Percentiles rank a stretch among this genome's conserved stretches.
These are phyloP conservation scores for Palythoa heliodiscus DNA, from an alignment of 92 coral and sea anemone genomes.

Conservation along the genomic window DNA sequence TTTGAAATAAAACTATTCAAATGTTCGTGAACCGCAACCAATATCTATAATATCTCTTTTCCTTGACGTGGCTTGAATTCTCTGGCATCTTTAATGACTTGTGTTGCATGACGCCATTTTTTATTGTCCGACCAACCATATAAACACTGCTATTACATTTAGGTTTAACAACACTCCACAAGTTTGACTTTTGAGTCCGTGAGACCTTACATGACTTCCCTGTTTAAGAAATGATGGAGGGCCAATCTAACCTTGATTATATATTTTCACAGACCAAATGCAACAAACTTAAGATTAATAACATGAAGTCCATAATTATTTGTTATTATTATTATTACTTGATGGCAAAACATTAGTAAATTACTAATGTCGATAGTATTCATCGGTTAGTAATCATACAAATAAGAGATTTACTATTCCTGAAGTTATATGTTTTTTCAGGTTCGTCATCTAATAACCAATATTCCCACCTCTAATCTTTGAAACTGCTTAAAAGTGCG, in stretches of 20 bases:
- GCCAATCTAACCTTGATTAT: conserved; percentile 5
- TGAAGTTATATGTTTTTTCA: background rate
- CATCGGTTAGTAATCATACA: background rate
- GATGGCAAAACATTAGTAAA: background rate
- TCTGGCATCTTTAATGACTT: background rate
- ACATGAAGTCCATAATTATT: background rate
- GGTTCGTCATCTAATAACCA: background rate
- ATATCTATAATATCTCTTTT: background rate
- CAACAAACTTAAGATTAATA: background rate
- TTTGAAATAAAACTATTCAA: background rate
- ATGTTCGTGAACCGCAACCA: background rate
- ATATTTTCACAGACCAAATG: too few species aligned
- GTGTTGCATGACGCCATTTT: background rate
- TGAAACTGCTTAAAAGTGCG: conserved; percentile 68
- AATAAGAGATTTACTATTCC: background rate
- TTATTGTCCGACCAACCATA: background rate
- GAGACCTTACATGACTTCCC: background rate
- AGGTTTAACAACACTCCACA: background rate
- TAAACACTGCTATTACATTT: background rate
- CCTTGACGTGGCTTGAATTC: background rate
- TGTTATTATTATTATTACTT: background rate
- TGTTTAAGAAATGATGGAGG: background rate
- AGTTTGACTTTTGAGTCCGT: background rate
- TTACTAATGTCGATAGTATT: background rate
- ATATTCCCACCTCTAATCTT: conserved; percentile 54